These are phyloP conservation scores for Chloroceryle amazona DNA, from an alignment of 2,797 vertebrate species.

Conservation along the genomic window DNA sequence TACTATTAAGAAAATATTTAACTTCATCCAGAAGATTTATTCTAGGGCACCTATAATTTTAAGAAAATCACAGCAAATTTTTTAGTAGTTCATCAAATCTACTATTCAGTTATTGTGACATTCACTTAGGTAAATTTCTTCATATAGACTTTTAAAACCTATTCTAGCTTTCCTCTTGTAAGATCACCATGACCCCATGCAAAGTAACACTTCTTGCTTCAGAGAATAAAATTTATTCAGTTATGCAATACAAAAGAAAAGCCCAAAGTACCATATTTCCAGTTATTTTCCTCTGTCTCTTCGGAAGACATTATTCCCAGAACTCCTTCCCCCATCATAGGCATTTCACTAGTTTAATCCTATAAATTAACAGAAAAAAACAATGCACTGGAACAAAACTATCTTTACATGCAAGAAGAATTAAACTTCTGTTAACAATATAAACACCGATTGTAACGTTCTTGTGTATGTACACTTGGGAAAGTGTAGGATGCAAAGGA, in stretches of 20 bases:
- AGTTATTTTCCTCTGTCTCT: neutral
- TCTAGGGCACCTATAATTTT: neutral
- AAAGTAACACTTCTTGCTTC: neutral
- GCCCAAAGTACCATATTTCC: neutral
- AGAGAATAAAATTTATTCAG: neutral
- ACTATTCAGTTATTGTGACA: neutral
- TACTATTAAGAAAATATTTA: neutral
- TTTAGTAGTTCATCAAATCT: neutral
- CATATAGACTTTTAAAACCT: neutral
- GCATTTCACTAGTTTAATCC: neutral
- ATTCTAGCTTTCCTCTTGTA: neutral
- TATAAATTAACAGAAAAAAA: neutral
- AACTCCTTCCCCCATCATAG: neutral
- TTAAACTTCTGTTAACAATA: neutral
- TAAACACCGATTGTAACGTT: neutral
- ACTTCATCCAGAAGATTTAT: neutral
- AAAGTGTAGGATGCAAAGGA: neutral
- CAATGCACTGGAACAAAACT: neutral
- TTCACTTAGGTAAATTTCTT: neutral
- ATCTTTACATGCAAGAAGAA: neutral
- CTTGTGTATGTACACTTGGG: neutral
- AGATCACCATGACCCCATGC: rapidly evolving
- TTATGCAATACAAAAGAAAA: neutral
- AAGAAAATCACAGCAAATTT: neutral
- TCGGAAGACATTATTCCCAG: neutral